Base-by-base conservation (phyloP, 2,113 vertebrate genomes). In the Gambusia affinis region DNA sequence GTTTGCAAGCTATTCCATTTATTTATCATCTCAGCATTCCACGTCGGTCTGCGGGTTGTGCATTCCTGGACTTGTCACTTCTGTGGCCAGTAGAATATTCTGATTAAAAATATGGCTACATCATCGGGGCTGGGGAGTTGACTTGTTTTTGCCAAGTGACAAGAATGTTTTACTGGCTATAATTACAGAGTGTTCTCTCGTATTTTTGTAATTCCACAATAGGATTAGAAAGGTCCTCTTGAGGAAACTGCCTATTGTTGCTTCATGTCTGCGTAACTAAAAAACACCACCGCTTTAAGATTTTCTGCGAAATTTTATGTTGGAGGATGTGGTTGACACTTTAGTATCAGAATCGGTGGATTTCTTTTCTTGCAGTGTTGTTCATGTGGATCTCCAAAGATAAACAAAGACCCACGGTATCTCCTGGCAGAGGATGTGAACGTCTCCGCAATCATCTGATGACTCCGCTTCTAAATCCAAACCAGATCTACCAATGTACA, bases 1-100 rank as follows among this genome's bases (percentile, higher is more conserved):
- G 88, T 88, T 82, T 80, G 39, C 27, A 44, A 88, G 78, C 68
- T 74, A 90, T 91, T 90, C 42, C 75, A 70, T 83, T 70, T 87
- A 83, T 92, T 89, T 75, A 87, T 64, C 12, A 47, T 70, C 81
- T 74, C 76, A 73, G 84, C 79, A 76, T 85, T 87, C 86, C 84
- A 88, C 85, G 86, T 83, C 73, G 82, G 15, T 82, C 73, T 73
- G 87, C 14, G 89, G 86, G 70, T 64, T 60, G 0, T 11, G 35
- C 73, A 57, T 88, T 91, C 83, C 75, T 54, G 70, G 76, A 87
- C 78, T 77, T 82, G 84, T 83, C 81, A 81, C 71, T 82, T 29
- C n/a, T 30, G 79, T 75, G n/a, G 63, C 73, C 87, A 87, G 31
- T 68, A 69, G 63, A 62, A 76, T 75, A 75, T 71, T 78, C 66